These are phyloP conservation scores for Andrena haemorrhoa DNA, from an alignment of 2,888 invertebrate species.

Conservation along the genomic window DNA sequence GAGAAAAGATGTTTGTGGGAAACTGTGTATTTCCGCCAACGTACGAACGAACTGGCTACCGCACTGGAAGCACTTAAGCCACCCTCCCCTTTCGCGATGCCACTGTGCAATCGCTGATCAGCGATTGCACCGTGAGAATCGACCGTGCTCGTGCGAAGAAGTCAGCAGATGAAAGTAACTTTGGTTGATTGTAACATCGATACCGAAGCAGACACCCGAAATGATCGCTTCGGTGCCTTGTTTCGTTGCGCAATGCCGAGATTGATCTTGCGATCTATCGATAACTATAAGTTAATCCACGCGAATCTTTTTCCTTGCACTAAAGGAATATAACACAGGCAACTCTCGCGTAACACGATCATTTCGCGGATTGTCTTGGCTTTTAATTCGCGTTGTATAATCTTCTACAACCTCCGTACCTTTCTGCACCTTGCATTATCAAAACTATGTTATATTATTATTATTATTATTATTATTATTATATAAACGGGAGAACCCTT, in stretches of 20 bases:
- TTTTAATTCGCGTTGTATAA: no score
- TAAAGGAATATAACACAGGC: no score
- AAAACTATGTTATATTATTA: no score
- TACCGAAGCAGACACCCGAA: background rate
- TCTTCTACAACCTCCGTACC: no score
- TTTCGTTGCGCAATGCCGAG: background rate
- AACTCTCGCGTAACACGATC: no score
- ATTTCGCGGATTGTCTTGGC: no score
- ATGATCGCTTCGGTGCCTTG: background rate
- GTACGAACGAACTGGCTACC: background rate
- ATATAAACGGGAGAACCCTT: no score
- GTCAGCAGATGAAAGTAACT: background rate
- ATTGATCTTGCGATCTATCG: constrained; percentile 1
- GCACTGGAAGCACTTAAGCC: background rate
- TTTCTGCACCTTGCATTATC: no score
- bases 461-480: no score
- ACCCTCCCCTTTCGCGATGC: background rate
- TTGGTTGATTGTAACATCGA: constrained; percentile 2
- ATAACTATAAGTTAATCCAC: background rate
- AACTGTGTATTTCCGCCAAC: background rate
- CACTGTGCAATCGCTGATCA: background rate
- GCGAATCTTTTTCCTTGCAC: no score
- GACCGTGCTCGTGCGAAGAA: constrained; percentile 17
- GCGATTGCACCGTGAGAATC: constrained; percentile 7
- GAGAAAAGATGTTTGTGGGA: background rate